Evolutionary conservation across 2,888 invertebrate genomes (phyloP), one percentile per base, ranked within the genome.

Genomic region (Onthophagus sagittarius): DNA sequence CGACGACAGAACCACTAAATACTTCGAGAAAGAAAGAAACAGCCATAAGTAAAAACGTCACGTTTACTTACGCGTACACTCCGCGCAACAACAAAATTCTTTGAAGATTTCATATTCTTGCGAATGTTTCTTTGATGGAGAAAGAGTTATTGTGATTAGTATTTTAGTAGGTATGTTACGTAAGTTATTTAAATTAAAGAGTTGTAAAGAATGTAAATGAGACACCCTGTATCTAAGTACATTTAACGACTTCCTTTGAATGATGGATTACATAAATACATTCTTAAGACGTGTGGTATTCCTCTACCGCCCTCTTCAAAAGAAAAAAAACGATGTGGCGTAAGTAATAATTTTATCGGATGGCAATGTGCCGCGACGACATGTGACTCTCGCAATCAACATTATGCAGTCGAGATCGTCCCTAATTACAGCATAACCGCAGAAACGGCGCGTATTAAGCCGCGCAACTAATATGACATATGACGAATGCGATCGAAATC

Each of bases 201-300:
- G 39, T 9, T 11, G 11, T 53, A 53, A 53, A 53, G 39, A 53
- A 53, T 53, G 39, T 7, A 53, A 53, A 53, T 53, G 39, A 53
- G 39, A 53, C 39, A 11, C 39, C 11, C 39, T 11, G 39, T 53
- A 23, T 23, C 23, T 23, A 23, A 23, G 23, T 23, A 53, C 9
- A 53, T 53, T 53, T 53, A 53, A 53, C 39, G 39, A 53, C 39
- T 53, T 53, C 39, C 39, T 53, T 53, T 4, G 39, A 53, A 53
- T 53, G 39, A 53, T 32, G 67, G 31, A 32, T 67, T 67, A 23
- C 67, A 32, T 23, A 67, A 67, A 23, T 23, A 67, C 23, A 67
- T 67, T 23, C 23, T 67, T n/a, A 67, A 67, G 67, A 67, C 67
- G 67, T 67, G 23, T 23, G 5, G 39, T 11, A 53, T 53, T 53